Base-by-base conservation (phyloP, 2,888 invertebrate genomes). In the Nephrotoma guestfalica region DNA sequence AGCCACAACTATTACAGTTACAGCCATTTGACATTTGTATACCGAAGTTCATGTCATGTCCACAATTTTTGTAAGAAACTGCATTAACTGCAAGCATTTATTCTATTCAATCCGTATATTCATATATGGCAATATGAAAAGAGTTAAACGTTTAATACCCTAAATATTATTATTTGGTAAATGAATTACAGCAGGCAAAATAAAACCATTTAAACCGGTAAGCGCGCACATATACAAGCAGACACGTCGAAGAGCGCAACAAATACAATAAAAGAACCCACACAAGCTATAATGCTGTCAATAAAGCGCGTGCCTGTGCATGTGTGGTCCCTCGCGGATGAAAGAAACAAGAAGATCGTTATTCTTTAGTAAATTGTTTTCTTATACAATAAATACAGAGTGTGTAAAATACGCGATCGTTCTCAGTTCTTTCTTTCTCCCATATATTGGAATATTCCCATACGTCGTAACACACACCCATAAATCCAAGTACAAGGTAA, bases 291-390 rank as follows among this genome's bases (percentile, higher is more conserved):
- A 51, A 30, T 45, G 86, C 86, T 86, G 85, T 45, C 91, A 91
- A 91, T 91, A 91, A 89, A 91, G 91, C 91, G 91, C 91, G 91
- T 91, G 91, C 91, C 91, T 91, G 91, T 91, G 90, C 91, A 89
- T 91, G 91, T 91, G 91, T 91, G 91, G 91, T 91, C 91, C 89
- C 13, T 30, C 86, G 42, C n/a, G 6, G 41, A 71, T 30, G 30
- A 18, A 71, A 11, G 11, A 41, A 84, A 71, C 71, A 71, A 30
- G 30, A 41, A 84, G 84, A 84, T 84, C 42, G 41, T 84, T 41
- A n/a, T 84, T 84, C 41, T n/a, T 84, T 84, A 30, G 30, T 30
- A 30, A 30, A 30, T 41, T 83, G 40, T 15, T 83, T 18, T 47
- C 9, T 2, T 47, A 9, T 30, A 71, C 7, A 71, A 30, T 71